Evolutionary conservation across 2,888 invertebrate species (phyloP), one percentile per base, ranked within the genome.

Genomic region (Oscheius myriophilus): DNA sequence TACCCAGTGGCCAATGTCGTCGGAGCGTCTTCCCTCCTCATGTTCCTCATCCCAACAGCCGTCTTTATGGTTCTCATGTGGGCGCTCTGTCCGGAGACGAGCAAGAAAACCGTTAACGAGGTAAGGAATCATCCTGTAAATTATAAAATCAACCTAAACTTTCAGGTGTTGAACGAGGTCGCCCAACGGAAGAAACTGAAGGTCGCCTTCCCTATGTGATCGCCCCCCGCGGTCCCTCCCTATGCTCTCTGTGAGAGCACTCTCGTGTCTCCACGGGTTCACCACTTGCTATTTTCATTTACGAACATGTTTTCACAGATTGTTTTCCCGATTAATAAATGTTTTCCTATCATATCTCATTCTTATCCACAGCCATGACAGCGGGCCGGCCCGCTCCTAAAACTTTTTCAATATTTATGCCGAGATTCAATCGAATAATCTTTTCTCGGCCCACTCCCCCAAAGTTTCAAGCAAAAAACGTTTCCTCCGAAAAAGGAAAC

Each of bases 31-130:
- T 71, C 76, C 6, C 45, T 73, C 42, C 43, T 76, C 61, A 59
- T 76, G 58, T 76, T 76, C 71, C 55, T 73, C 54, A 49, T 71
- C 18, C 73, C 76, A 9, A 74, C 76, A 0, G 67, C 66, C 55
- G 23, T 65, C 12, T 76, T 76, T 66, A 66, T 76, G 66, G 63
- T 72, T 46, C 45, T 73, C 21, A 73, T 73, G 52, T 76, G 73
- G 68, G 62, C 65, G 16, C 58, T 71, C 45, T 76, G 76, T 57
- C 76, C 73, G 2, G 76, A 76, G 61, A 76, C 76, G n/a, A 69
- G 67, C 51, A 45, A 66, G 21, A 55, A 61, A 18, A 51, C 67
- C 12, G 76, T 76, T 25, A 72, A 73, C 46, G 71, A 76, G 64
- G 72, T 72, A 58, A 6, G 9, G 33, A 55, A 18, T 26, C 4